Base-by-base conservation (phyloP, 2,888 invertebrate species). In the Anorthoa munda region DNA sequence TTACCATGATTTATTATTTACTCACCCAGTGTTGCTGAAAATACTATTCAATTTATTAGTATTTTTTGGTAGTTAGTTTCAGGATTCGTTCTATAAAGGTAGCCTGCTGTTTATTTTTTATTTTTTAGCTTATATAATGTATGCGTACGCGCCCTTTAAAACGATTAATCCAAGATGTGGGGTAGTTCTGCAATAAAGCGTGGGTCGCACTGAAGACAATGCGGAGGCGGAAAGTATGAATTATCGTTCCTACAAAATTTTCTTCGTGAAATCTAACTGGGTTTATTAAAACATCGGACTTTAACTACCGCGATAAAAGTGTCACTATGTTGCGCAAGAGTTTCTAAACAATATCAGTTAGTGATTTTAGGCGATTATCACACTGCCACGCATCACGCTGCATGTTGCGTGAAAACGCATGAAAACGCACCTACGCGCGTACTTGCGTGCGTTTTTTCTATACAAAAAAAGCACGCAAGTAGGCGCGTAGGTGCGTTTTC, bases 281-380 rank as follows among this genome's bases (percentile, higher is more conserved):
- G 53, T 66, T 50, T 21, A 69, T 55, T 26, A 46, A 60, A 51
- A 31, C 15, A 45, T n/a, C 11, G 13, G 5, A 31, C 53, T 71
- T 58, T 12, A 31, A 51, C n/a, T 48, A 23, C 46, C 15, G 13
- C 23, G 9, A 48, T 63, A 26, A 4, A 58, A 31, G 15, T 11
- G 11, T 26, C 15, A 39, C 15, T 56, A 4, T 18, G 12, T 45
- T 76, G 73, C 26, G 59, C 73, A n/a, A 26, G 72, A 79, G 73
- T 51, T 48, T 26, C 5, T 55, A 17, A 18, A 26, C 1, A 31
- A 12, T 45, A 45, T 23, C 13, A 26, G 5, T 2, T 5, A 39
- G 2, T 26, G 39, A 11, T n/a, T 5, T 51, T 23, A n/a, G n/a
- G n/a, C n/a, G n/a, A n/a, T n/a, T n/a, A n/a, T n/a, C n/a, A n/a